Base-by-base conservation (phyloP, 2,797 vertebrate species). In the Microctenopoma lineatum region DNA sequence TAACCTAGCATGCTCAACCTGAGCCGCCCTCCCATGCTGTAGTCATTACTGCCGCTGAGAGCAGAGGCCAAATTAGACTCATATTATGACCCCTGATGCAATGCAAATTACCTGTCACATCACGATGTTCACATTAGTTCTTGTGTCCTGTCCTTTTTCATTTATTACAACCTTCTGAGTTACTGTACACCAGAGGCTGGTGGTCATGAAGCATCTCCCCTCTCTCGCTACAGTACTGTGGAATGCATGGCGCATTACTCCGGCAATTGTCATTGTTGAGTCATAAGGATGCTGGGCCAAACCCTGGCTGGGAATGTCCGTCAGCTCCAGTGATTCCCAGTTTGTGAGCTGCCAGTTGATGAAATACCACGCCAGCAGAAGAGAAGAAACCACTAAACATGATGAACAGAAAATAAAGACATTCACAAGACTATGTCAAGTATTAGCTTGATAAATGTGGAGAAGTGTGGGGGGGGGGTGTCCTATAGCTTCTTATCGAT, bases 1-100 rank as follows among this genome's bases (percentile, higher is more conserved):
- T 90, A 81, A 70, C 79, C 74, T 69, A 75, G 80, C 75, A 71
- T 59, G 73, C 77, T 78, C 81, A 80, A 89, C 82, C 87, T 80
- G 78, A 66, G 44, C 84, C n/a, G 41, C 39, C 74, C 63, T 68
- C 44, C 56, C 44, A 36, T 65, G 67, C 45, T 73, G 70, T 66
- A 62, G 66, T 48, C 77, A 56, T 80, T 70, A 75, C 67, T 75
- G 80, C 81, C 67, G 66, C 81, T 53, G 50, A 70, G 68, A 80
- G 27, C 21, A 64, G 58, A 60, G 62, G 68, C 46, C 62, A 62
- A 67, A 80, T 70, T 32, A 59, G 15, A 66, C 25, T 50, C 47
- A 15, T 27, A 61, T 79, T 66, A 81, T 36, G 39, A 51, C 39
- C 62, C 58, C 72, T 65, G 57, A 59, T 79, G 74, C 45, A 69